Base-by-base conservation (phyloP, 2,113 vertebrate species). In the Perccottus glenii region DNA sequence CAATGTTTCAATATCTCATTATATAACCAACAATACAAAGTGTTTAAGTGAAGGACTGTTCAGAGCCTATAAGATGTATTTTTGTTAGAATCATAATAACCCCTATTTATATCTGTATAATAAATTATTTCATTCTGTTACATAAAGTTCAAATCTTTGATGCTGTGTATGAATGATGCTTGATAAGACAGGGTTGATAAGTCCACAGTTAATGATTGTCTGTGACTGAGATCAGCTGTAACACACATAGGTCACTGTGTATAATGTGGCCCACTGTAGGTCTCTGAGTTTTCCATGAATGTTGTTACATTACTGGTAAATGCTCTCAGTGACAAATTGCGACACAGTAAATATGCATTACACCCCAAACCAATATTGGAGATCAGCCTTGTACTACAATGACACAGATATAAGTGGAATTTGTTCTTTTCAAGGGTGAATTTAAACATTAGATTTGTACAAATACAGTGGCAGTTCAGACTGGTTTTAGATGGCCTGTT, bases 161-260 rank as follows among this genome's bases (percentile, higher is more conserved):
- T 9, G 7, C 32, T 1, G 32, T 11, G 12, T 14, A 12, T 53
- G 51, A 9, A 51, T 51, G 19, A 35, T 8, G 51, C 35, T 40
- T 33, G 27, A 33, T 33, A 52, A 52, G 4, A n/a, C 8, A 1
- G 19, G 48, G 70, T 81, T 71, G 61, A 61, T 75, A 38, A 56
- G 67, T 77, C 48, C 69, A 73, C 62, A 38, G 67, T 79, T 75
- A 76, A 81, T 80, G 35, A 85, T 69, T 80, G 75, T 58, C 62
- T 46, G 65, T 32, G n/a, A 11, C 46, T 46, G 27, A 67, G 16
- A 38, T 50, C 50, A 57, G 9, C 32, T 46, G 49, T 11, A 8
- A 27, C 15, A 57, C 35, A 35, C 5, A 36, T 43, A 27, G 33
- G 6, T 57, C 32, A 51, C 15, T 53, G 16, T 78, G 49, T 45